These are phyloP conservation scores for Ruditapes philippinarum DNA, from an alignment of 1,140 invertebrate genomes.

Conservation along the genomic window DNA sequence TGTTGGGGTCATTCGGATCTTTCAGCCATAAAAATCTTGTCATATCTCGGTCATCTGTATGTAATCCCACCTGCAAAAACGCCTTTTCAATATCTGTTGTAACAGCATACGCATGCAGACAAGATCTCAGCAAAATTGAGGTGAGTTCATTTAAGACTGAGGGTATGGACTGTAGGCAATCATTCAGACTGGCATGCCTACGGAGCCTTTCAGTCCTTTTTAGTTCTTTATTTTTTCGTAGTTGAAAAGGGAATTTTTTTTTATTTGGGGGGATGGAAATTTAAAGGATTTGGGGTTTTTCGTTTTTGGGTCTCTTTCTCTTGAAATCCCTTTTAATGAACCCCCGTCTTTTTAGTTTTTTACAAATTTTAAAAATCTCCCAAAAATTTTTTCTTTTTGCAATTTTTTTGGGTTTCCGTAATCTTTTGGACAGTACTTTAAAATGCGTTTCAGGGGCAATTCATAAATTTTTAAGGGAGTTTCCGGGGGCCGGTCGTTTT, in stretches of 20 bases:
- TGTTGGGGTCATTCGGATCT: background rate
- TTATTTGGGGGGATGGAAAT: too few species aligned
- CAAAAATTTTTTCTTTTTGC: background rate
- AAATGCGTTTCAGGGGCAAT: background rate
- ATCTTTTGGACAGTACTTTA: background rate
- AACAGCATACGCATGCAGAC: background rate
- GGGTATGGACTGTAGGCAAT: background rate
- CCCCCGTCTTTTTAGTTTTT: background rate
- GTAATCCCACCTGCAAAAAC: background rate
- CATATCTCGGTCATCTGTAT: background rate
- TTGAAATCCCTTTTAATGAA: background rate
- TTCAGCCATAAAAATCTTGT: background rate
- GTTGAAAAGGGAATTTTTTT: too few species aligned
- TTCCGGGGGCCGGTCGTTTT: slow-evolving; percentile 4
- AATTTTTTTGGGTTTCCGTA: background rate
- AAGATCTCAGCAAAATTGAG: background rate
- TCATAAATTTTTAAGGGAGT: background rate
- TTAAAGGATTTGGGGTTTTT: too few species aligned
- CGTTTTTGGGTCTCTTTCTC: too few species aligned
- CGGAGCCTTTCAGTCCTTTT: background rate
- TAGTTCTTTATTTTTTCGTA: background rate
- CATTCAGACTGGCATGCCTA: background rate
- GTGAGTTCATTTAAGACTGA: background rate
- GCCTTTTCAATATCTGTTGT: slow-evolving; percentile 1
- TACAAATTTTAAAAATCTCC: too few species aligned